Evolutionary conservation across 1,140 invertebrate species (phyloP), one percentile per base, ranked within the genome.

Genomic region (Lasaia peninsularis): DNA sequence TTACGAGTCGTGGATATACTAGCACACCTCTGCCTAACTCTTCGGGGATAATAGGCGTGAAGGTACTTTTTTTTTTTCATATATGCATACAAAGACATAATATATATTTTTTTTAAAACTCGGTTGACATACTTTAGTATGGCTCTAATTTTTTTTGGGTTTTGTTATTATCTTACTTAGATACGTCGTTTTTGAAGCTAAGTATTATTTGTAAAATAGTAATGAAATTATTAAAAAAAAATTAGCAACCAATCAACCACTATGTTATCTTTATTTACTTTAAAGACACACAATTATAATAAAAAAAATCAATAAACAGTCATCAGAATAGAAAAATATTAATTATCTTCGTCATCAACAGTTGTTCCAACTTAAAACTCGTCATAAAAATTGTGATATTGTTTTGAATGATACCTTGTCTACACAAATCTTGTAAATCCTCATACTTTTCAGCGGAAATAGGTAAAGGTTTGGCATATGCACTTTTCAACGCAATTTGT

Each of bases 361-460:
- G 11, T 12, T 35, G 34, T 35, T 35, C 34, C 34, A 35, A 35
- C 34, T n/a, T 0, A 35, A 35, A 35, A 35, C 3, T 7, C n/a
- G n/a, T 35, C n/a, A n/a, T 35, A 35, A 35, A 35, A n/a, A 35
- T 4, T 35, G 34, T 12, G 34, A 14, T 35, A 35, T 35, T 35
- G 34, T n/a, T 1, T 35, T 35, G 34, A 35, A 35, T 35, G 1
- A n/a, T 35, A 35, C 34, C 11, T 35, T 35, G 34, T 35, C 34
- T 35, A 11, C 34, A 35, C 10, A 35, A 35, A 35, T 35, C 34
- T 35, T 35, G 34, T 35, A 35, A 12, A 11, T 35, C 34, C 11
- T 35, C 34, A 11, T 35, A 35, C 34, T 35, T 35, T 35, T 35
- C 34, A 35, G 34, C 34, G 34, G n/a, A 35, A 35, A 35, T 35